Percentiles rank a stretch among this genome's conserved stretches.
Evolutionary conservation across 2,113 vertebrate species (phyloP).

Genomic region (Solea solea): DNA sequence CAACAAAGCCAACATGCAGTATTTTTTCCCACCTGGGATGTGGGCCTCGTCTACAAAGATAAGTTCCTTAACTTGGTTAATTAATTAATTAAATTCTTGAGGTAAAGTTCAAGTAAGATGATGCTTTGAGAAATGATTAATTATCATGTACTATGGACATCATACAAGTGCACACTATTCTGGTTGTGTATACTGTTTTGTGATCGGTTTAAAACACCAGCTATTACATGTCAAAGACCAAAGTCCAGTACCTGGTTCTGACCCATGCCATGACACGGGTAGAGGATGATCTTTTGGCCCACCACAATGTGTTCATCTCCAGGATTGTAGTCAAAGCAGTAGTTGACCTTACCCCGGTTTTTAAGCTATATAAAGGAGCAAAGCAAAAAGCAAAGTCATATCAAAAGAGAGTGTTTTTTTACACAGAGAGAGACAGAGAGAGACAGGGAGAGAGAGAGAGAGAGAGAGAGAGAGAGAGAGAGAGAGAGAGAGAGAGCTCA

Average conservation of each 20-base stretch:
- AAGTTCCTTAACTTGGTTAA: too few species aligned
- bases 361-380: conserved; percentile 81
- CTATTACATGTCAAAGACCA: too few species aligned
- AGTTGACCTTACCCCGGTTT: conserved; percentile 85
- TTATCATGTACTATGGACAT: too few species aligned
- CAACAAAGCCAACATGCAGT: neutral
- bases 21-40: too few species aligned
- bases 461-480: too few species aligned
- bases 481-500: too few species aligned
- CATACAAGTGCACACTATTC: too few species aligned
- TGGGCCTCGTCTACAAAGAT: neutral
- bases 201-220: too few species aligned
- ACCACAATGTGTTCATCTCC: conserved; percentile 80
- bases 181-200: too few species aligned
- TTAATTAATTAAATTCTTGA: neutral
- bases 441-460: too few species aligned
- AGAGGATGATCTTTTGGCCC: conserved; percentile 88
- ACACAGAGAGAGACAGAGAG: too few species aligned
- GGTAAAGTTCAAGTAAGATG: neutral
- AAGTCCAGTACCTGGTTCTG: conserved; percentile 91
- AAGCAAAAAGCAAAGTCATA: neutral
- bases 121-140: neutral
- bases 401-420: neutral
- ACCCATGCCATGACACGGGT: conserved; percentile 94
- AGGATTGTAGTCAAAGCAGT: conserved; percentile 97